Conservation (phyloP, 2,113 vertebrate species). For the human region GRCh38 chrX:149122001-149122500, state of each 20-base stretch:
- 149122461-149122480: not conserved
- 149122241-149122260: constrained; percentile 65
- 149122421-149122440: not conserved
- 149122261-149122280: constrained; percentile 67
- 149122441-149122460: not conserved
- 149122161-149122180: constrained; percentile 78
- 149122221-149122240: constrained; percentile 74
- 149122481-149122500: constrained; percentile 28
- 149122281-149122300: constrained; percentile 60
- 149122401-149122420: not conserved
- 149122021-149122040: constrained; percentile 79
- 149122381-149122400: not conserved
- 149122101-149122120: constrained; percentile 81
- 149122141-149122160: constrained; percentile 80
- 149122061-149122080: constrained; percentile 79
- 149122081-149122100: constrained; percentile 81
- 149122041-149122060: constrained; percentile 79
- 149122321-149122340: constrained; percentile 45
- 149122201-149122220: constrained; percentile 75
- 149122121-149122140: constrained; percentile 78
- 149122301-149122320: constrained; percentile 33
- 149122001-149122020: constrained; percentile 78
- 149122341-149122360: constrained; percentile 5
- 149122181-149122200: constrained; percentile 69
- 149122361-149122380: not conserved